These are phyloP conservation scores for Drosophila meridionalis DNA, from an alignment of 2,888 invertebrate species.

Conservation along the genomic window DNA sequence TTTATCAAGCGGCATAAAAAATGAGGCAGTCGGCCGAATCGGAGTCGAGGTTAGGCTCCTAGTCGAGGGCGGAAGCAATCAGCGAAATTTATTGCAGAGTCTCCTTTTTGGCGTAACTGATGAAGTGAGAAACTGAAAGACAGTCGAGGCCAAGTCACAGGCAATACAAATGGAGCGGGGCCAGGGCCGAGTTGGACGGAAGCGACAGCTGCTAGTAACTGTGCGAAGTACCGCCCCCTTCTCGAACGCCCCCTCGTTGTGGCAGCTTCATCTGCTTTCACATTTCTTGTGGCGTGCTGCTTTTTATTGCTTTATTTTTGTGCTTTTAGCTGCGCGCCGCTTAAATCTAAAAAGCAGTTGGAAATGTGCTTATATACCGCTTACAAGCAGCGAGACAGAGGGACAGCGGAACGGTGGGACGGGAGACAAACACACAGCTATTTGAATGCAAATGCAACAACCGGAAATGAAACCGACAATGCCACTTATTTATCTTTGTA, in stretches of 20 bases:
- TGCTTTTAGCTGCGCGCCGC: slow-evolving; percentile 73
- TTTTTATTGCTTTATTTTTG: slow-evolving; percentile 78
- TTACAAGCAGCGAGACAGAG: slow-evolving; percentile 51
- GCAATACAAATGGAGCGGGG: slow-evolving; percentile 54
- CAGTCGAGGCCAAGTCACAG: slow-evolving; percentile 72
- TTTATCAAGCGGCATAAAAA: slow-evolving; percentile 81
- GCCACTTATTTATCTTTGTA: slow-evolving; percentile 80
- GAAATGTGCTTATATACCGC: slow-evolving; percentile 76
- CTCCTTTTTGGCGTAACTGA: slow-evolving; percentile 80
- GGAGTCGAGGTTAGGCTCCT: slow-evolving; percentile 57
- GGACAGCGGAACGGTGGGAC: not conserved
- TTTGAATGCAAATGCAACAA: slow-evolving; percentile 78
- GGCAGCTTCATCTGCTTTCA: slow-evolving; percentile 29
- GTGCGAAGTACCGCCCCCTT: slow-evolving; percentile 28
- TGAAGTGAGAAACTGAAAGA: slow-evolving; percentile 80
- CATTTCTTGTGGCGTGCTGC: slow-evolving; percentile 73
- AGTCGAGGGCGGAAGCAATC: slow-evolving; percentile 72
- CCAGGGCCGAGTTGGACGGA: slow-evolving; percentile 29
- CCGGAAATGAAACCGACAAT: slow-evolving; percentile 81
- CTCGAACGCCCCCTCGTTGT: not conserved
- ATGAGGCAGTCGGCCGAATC: slow-evolving; percentile 65
- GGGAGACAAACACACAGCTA: slow-evolving; percentile 28
- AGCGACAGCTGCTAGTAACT: slow-evolving; percentile 71
- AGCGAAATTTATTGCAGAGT: slow-evolving; percentile 80
- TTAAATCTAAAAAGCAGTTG: slow-evolving; percentile 78